Percentiles rank a stretch among this genome's conserved stretches.
Conservation (phyloP, 2,113 vertebrate genomes). For the Brachypteracias leptosomus region DNA sequence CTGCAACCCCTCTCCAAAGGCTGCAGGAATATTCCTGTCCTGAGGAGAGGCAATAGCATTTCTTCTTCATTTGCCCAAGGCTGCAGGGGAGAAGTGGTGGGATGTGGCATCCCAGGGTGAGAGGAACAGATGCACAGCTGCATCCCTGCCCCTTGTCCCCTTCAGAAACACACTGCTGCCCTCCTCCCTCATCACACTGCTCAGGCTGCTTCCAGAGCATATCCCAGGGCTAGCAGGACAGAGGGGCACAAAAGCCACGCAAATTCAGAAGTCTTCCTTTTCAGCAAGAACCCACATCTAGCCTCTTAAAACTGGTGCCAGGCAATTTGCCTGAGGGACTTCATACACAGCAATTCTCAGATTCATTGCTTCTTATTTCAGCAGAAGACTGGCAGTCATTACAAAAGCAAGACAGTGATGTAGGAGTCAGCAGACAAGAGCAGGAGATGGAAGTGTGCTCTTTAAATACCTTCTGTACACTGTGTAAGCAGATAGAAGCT, state of each 20-base stretch:
- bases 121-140: rapidly evolving
- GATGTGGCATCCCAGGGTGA: not conserved
- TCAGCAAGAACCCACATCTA: not conserved
- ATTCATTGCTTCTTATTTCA: not conserved
- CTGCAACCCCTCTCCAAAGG: not conserved
- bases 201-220: rapidly evolving
- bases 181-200: rapidly evolving
- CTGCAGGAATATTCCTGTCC: not conserved
- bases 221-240: not conserved
- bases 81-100: not conserved
- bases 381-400: not conserved
- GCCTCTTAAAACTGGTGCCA: not conserved
- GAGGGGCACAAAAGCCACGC: not conserved
- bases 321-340: not conserved
- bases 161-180: not conserved
- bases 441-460: conserved; percentile 17
- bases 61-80: not conserved
- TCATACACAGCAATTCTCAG: not conserved
- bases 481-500: conserved; percentile 36
- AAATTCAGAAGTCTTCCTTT: not conserved
- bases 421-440: not conserved
- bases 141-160: not conserved
- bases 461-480: conserved; percentile 10
- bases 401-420: not conserved
- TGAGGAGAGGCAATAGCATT: not conserved